Conservation (phyloP, 2,797 vertebrate genomes). For the Cheirogaleus major region DNA sequence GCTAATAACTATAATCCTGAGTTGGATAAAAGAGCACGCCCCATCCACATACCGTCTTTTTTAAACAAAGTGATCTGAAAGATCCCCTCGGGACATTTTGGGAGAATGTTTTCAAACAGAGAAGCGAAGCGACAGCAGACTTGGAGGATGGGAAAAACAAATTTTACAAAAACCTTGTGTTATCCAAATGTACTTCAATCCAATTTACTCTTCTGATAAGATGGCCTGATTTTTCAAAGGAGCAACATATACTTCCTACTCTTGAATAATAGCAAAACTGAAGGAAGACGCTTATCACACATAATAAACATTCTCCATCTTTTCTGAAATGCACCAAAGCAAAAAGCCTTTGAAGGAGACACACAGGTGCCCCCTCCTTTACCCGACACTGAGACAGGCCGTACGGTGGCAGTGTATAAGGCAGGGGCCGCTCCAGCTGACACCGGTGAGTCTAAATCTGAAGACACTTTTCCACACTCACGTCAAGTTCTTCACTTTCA, state of each 20-base stretch:
- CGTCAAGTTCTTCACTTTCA: conserved; percentile 76
- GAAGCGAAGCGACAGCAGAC: background rate
- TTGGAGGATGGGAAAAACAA: background rate
- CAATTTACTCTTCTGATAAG: background rate
- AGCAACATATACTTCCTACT: background rate
- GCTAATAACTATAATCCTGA: background rate
- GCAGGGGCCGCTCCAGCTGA: background rate
- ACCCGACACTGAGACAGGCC: background rate
- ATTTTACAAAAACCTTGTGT: background rate
- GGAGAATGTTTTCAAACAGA: conserved; percentile 8
- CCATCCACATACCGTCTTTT: background rate
- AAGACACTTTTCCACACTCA: conserved; percentile 69
- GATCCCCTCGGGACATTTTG: background rate
- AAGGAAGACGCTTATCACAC: conserved; percentile 27
- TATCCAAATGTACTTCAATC: background rate
- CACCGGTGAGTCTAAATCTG: background rate
- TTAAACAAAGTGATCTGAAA: background rate
- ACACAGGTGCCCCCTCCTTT: background rate
- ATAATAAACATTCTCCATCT: background rate
- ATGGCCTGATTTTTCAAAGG: background rate
- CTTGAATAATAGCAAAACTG: background rate
- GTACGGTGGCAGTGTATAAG: background rate
- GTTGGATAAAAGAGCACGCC: background rate
- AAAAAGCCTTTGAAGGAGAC: background rate
- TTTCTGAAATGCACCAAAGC: background rate